Percentiles rank a stretch among this genome's conserved stretches.
phyloP scores from a whole-genome alignment of 2,888 invertebrate species.

The Diogma glabrata region DNA sequence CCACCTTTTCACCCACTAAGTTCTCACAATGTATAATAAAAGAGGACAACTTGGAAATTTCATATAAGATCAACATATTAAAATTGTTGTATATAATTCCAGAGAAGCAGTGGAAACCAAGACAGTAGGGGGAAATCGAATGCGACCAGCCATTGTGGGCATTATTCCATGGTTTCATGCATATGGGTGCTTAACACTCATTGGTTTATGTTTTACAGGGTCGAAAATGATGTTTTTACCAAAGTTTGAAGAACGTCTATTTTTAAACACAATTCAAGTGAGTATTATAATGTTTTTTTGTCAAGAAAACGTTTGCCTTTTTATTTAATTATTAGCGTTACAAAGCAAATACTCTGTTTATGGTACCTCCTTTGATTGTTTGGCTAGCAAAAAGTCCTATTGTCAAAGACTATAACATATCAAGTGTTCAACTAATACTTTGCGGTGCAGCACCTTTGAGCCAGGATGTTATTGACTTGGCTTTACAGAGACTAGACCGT shows the following conservation, averaged over 20 bases:
- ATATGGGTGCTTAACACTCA: constrained; percentile 58
- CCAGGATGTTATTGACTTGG: constrained; percentile 51
- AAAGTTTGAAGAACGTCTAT: constrained; percentile 62
- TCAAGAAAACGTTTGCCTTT: no score
- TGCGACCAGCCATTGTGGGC: no score
- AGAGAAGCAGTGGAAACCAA: no score
- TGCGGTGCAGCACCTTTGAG: constrained; percentile 78
- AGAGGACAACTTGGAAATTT: no score
- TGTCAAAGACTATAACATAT: constrained; percentile 62
- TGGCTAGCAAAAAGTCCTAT: constrained; percentile 73
- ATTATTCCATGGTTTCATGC: constrained; percentile 77
- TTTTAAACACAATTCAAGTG: no score
- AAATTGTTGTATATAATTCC: no score
- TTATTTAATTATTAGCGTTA: constrained; percentile 32
- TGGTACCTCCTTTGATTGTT: constrained; percentile 76
- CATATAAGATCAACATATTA: no score
- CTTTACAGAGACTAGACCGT: constrained; percentile 34
- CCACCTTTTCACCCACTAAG: no score
- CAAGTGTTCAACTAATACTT: constrained; percentile 54
- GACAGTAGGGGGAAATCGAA: no score
- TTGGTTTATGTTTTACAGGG: constrained; percentile 45
- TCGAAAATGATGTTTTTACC: constrained; percentile 45
- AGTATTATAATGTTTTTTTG: no score
- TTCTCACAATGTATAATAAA: no score
- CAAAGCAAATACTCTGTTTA: constrained; percentile 50